Evolutionary conservation across 2,797 vertebrate species (phyloP), one percentile per base, ranked within the genome.

Genomic region (Chaunax sp.): DNA sequence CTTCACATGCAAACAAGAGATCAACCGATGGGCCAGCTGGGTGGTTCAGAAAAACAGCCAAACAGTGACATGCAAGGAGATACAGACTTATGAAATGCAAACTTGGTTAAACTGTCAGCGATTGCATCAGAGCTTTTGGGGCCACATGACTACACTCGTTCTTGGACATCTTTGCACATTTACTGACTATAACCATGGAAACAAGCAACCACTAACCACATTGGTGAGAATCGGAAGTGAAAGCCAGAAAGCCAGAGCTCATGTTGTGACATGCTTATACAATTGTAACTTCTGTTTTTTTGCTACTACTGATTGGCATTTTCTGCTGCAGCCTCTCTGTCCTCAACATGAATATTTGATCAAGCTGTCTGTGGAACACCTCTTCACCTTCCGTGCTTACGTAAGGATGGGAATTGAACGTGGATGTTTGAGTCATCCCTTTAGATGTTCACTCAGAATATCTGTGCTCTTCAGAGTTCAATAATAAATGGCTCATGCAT

Each of bases 401-500:
- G 70, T 75, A 81, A 89, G 52, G 35, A 65, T 60, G 56, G 72
- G 61, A 81, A 62, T 52, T 56, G 49, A 79, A 72, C 65, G 46
- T 75, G 64, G 77, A 76, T 53, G 63, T 80, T 83, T 90, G 86
- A 89, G 77, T 89, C 89, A 87, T 77, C 76, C 67, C 40, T 51
- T 68, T 40, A 45, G 78, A 69, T 76, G 52, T 64, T 81, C 70
- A 50, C 78, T 80, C 50, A 26, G 64, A 89, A 90, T 89, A 84
- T 88, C 82, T 43, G 49, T 64, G 74, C 81, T 82, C 72, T 74
- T 81, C 71, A 56, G 64, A 80, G 75, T 83, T 89, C 69, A 87
- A 90, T 87, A 86, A 87, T 88, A 66, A 85, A 83, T 84, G 68
- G 1, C 70, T 85, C 82, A 87, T 84, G 79, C 79, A 85, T 83